phyloP scores from a whole-genome alignment of 2,113 vertebrate genomes.

The Elephantulus edwardii region DNA sequence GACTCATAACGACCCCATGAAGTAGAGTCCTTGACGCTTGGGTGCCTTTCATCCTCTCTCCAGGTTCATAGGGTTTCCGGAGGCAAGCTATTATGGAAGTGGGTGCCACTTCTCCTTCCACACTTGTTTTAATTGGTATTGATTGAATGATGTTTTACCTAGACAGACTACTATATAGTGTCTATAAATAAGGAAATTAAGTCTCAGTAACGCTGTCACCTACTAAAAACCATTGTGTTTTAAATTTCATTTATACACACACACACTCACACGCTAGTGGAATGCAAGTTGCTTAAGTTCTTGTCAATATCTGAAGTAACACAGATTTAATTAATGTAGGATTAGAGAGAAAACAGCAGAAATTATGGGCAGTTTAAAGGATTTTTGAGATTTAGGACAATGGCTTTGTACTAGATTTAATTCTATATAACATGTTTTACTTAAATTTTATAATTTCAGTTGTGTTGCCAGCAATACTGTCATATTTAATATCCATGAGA shows the following conservation, averaged over 20 bases:
- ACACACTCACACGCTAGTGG: too few species aligned
- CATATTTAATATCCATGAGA: not conserved
- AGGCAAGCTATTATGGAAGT: too few species aligned
- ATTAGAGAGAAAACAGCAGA: conserved; percentile 35
- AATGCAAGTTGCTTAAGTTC: not conserved
- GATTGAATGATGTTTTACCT: too few species aligned
- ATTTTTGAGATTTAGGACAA: conserved; percentile 28
- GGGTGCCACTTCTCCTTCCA: too few species aligned
- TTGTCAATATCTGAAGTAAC: conserved; percentile 35
- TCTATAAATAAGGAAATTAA: not conserved
- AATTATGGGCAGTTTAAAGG: conserved; percentile 38
- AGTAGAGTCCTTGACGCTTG: too few species aligned
- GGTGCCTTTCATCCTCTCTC: too few species aligned
- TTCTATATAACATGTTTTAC: conserved; percentile 22
- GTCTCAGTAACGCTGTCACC: too few species aligned
- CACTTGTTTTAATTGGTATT: too few species aligned
- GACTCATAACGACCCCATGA: too few species aligned
- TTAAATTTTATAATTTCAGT: conserved; percentile 14
- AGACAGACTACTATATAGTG: not conserved
- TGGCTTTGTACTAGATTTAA: conserved; percentile 47
- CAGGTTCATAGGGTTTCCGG: too few species aligned
- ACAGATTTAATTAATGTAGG: conserved; percentile 36
- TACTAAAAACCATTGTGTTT: too few species aligned
- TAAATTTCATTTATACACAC: too few species aligned
- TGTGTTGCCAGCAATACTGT: not conserved